These are phyloP conservation scores for Toxostoma redivivum DNA, from an alignment of 2,113 vertebrate genomes.

Conservation along the genomic window DNA sequence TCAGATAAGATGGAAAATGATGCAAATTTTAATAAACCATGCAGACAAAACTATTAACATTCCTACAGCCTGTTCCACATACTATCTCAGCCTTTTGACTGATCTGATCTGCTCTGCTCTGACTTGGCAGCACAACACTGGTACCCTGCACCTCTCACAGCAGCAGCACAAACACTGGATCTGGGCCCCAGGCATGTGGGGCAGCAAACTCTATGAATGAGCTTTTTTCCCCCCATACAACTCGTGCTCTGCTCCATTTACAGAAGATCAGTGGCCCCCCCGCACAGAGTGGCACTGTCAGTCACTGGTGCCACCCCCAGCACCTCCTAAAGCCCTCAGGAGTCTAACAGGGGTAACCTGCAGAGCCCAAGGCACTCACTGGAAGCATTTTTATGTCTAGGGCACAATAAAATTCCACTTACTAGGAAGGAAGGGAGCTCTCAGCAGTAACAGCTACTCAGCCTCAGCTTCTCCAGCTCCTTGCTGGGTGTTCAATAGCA, in stretches of 20 bases:
- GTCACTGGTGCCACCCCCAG: background rate
- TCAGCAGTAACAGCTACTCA: background rate
- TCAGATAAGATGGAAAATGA: background rate
- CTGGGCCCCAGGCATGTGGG: background rate
- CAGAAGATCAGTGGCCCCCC: background rate
- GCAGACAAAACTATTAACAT: slow-evolving; percentile 1
- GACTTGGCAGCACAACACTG: background rate
- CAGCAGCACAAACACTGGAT: background rate
- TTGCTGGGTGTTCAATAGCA: background rate
- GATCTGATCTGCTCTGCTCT: background rate
- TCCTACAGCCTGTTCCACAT: background rate
- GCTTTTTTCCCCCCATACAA: rapidly evolving
- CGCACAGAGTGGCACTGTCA: background rate
- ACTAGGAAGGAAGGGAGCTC: background rate
- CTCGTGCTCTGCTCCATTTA: background rate
- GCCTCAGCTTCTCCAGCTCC: background rate
- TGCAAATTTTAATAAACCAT: slow-evolving; percentile 1
- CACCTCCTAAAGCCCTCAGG: background rate
- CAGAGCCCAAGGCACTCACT: background rate
- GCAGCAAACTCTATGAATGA: background rate
- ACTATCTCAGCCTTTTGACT: background rate
- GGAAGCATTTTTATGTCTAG: background rate
- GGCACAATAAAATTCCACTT: background rate
- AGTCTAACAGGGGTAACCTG: background rate
- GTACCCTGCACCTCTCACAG: background rate